phyloP scores from a whole-genome alignment of 2,113 vertebrate species.

The Lepus americanus region DNA sequence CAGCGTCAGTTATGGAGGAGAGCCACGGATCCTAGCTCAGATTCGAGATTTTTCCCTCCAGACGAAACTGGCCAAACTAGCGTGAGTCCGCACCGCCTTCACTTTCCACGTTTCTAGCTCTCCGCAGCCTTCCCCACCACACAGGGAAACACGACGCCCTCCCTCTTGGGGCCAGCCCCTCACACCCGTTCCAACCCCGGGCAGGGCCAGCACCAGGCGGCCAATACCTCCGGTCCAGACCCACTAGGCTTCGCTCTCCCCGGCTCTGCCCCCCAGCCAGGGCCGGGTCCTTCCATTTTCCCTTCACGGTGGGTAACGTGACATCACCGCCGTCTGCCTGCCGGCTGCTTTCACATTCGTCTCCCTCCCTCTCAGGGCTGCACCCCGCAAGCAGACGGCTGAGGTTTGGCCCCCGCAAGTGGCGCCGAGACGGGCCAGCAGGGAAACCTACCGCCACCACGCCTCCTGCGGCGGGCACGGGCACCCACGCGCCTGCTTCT shows the following conservation, averaged over 20 bases:
- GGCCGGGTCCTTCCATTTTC: not conserved
- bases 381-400: no score
- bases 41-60: not conserved
- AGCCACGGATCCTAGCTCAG: not conserved
- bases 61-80: slow-evolving; percentile 1
- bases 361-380: not conserved
- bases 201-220: not conserved
- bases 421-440: not conserved
- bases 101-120: not conserved
- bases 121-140: not conserved
- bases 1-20: not conserved
- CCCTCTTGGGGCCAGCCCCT: not conserved
- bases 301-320: not conserved
- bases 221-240: not conserved
- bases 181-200: not conserved
- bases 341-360: not conserved
- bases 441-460: not conserved
- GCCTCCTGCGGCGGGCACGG: not conserved
- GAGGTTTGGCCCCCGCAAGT: no score
- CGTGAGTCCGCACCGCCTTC: not conserved
- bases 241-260: not conserved
- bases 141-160: not conserved
- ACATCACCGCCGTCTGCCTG: slow-evolving; percentile 45
- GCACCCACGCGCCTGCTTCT: not conserved
- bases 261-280: not conserved